Evolutionary conservation across 92 coral and sea anemone genomes (phyloP).

Genomic region (Parazoanthus atlanticus): DNA sequence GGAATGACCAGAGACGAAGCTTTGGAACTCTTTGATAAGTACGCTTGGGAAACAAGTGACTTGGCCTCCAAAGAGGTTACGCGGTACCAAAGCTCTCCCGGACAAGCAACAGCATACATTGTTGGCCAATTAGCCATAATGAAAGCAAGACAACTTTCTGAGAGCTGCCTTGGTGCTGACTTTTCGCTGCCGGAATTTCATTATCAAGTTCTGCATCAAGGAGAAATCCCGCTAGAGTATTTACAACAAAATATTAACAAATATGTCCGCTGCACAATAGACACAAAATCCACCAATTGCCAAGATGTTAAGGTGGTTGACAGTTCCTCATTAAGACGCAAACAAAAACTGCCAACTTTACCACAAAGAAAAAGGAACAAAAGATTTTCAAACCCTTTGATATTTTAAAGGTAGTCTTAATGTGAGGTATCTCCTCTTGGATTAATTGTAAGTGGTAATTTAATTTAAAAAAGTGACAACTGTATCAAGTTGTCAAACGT

Average conservation of each 20-base stretch:
- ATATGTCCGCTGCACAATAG: constrained; percentile 10
- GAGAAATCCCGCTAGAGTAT: constrained; percentile 66
- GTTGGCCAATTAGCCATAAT: constrained; percentile 64
- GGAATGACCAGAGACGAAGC: constrained; percentile 86
- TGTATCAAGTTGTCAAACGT: no score
- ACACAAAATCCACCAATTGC: not conserved
- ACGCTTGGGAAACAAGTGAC: constrained; percentile 92
- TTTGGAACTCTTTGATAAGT: constrained; percentile 58
- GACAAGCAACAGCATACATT: constrained; percentile 64
- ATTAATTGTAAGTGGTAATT: no score
- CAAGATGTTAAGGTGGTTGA: not conserved
- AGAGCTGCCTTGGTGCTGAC: constrained; percentile 49
- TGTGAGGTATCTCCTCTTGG: no score
- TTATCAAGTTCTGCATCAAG: constrained; percentile 68
- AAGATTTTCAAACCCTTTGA: not conserved
- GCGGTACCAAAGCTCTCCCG: constrained; percentile 83
- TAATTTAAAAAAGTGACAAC: not conserved
- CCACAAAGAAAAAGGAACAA: not conserved
- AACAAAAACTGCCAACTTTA: not conserved
- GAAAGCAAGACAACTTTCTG: constrained; percentile 53
- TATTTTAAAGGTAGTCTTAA: no score
- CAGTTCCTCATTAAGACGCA: not conserved
- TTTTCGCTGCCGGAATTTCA: constrained; percentile 72
- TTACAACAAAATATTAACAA: constrained; percentile 44
- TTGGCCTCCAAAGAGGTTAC: constrained; percentile 59